These are phyloP conservation scores for Microtus ochrogaster DNA, from an alignment of 2,113 vertebrate genomes.

Conservation along the genomic window DNA sequence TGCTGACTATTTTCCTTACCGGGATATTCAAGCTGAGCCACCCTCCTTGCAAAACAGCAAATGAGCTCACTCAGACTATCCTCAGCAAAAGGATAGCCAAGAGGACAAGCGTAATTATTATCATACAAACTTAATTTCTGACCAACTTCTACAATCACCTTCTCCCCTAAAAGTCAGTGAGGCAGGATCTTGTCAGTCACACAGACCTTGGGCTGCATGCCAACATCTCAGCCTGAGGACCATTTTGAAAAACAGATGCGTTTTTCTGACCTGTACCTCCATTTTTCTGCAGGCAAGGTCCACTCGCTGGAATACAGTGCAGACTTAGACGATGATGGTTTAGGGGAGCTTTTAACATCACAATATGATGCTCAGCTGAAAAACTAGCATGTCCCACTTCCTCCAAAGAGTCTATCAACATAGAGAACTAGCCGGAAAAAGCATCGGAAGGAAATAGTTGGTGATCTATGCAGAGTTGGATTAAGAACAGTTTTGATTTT, in stretches of 20 bases:
- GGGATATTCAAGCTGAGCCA: constrained; percentile 72
- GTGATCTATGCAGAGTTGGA: not conserved
- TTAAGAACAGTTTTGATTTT: constrained; percentile 12
- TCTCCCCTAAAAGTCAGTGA: not conserved
- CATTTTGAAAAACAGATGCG: not conserved
- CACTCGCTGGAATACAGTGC: not conserved
- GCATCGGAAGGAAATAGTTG: not conserved
- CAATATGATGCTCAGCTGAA: not conserved
- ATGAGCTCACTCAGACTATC: constrained; percentile 76
- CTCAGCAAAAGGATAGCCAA: constrained; percentile 32
- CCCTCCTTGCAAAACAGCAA: constrained; percentile 43
- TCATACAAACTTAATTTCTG: constrained; percentile 55
- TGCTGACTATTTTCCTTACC: constrained; percentile 77
- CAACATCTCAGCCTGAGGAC: not conserved
- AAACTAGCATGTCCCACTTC: not conserved
- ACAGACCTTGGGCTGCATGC: not conserved
- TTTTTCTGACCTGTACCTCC: not conserved
- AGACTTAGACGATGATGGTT: not conserved
- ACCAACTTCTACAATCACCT: not conserved
- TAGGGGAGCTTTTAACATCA: not conserved
- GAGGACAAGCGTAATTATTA: constrained; percentile 32
- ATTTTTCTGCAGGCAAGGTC: not conserved
- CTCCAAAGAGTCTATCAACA: not conserved
- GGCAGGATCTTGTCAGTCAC: not conserved
- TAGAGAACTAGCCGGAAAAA: not conserved